phyloP scores from a whole-genome alignment of 2,888 invertebrate species.

The Anaspis maculata region DNA sequence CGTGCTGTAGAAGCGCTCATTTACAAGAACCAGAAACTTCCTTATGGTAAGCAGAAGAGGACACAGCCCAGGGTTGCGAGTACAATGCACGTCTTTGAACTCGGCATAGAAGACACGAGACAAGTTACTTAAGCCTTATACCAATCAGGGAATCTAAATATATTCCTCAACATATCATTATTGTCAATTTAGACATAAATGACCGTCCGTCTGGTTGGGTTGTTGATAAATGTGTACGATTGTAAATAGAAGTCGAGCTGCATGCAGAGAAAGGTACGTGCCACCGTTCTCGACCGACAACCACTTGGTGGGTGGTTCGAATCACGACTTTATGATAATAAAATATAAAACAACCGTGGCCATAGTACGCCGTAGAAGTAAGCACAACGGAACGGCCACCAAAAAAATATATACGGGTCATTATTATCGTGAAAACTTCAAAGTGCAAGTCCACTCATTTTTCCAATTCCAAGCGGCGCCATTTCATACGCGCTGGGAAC shows the following conservation, averaged over 20 bases:
- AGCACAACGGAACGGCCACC: neutral
- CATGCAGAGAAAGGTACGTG: slow-evolving; percentile 29
- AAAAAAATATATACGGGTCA: neutral
- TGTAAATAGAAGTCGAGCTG: slow-evolving; percentile 35
- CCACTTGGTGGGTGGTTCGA: slow-evolving; percentile 16
- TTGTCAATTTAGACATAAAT: slow-evolving; percentile 38
- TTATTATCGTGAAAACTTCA: no score
- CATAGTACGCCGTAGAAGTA: no score
- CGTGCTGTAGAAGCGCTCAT: no score
- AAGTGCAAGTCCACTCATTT: no score
- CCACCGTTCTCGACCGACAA: slow-evolving; percentile 22
- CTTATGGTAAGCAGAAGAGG: no score
- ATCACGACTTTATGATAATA: slow-evolving; percentile 12
- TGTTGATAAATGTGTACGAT: slow-evolving; percentile 35
- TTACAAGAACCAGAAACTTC: no score
- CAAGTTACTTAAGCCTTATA: slow-evolving; percentile 18
- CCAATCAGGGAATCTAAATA: slow-evolving; percentile 21
- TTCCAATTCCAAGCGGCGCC: slow-evolving; percentile 4
- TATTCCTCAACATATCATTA: slow-evolving; percentile 33
- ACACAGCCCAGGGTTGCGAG: no score
- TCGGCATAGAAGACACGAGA: no score
- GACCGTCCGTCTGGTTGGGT: slow-evolving; percentile 28
- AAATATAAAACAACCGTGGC: slow-evolving; percentile 6
- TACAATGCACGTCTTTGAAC: no score
- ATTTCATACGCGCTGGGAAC: slow-evolving; percentile 9